Conservation (phyloP, 2,888 invertebrate genomes). For the Eremobia ochroleuca region DNA sequence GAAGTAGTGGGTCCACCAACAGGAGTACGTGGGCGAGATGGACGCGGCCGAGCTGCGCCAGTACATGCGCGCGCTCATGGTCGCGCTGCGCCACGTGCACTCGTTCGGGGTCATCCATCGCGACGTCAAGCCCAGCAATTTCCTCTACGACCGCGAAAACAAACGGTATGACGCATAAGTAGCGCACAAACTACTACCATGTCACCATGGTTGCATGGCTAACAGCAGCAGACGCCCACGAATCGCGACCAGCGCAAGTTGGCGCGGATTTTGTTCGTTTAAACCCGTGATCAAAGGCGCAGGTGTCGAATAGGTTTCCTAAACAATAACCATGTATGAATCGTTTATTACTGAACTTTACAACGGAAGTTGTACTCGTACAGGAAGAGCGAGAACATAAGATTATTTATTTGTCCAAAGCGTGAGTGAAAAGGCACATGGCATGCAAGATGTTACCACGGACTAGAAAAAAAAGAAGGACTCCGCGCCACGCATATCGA, state of each 20-base stretch:
- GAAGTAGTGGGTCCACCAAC: conserved; percentile 45
- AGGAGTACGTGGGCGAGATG: conserved; percentile 95
- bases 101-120: conserved; percentile 96
- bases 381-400: not conserved
- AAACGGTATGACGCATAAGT: conserved; percentile 83
- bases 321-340: not conserved
- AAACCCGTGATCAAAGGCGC: not conserved
- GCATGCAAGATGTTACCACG: not conserved
- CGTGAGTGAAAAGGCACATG: not conserved
- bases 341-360: not conserved
- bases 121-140: conserved; percentile 98
- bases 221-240: not conserved
- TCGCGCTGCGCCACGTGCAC: conserved; percentile 95
- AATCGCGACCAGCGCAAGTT: not conserved
- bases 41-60: conserved; percentile 93
- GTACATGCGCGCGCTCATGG: conserved; percentile 95
- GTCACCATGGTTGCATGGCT: too few relatives aligned
- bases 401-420: not conserved
- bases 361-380: not conserved
- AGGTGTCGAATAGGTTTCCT: not conserved
- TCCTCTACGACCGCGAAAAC: conserved; percentile 94
- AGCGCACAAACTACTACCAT: not conserved
- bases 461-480: too few relatives aligned
- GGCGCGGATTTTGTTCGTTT: not conserved
- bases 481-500: too few relatives aligned